Evolutionary conservation across 2,888 invertebrate species (phyloP), one percentile per base, ranked within the genome.

Genomic region (Tridacna gigas): DNA sequence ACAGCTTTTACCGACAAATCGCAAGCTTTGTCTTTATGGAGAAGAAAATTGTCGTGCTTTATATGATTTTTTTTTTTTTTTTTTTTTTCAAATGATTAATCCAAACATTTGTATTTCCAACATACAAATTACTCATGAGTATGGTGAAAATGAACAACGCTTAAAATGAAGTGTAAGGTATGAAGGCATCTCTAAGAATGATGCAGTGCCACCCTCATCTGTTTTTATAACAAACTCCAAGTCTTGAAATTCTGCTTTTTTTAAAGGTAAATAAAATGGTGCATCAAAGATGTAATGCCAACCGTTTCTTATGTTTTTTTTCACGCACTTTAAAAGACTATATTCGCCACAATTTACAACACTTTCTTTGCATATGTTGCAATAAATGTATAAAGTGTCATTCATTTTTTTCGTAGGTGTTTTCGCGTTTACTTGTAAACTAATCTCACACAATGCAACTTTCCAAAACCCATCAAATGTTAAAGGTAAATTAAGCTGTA

Each of bases 401-500:
- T 63, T 15, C n/a, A 37, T 2, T 20, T 45, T 22, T 74, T 79
- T 84, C 22, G 11, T 28, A n/a, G 15, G 51, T 48, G 13, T 11
- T 76, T 76, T 84, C 4, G 63, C 11, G 25, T 84, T 48, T 25
- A 11, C 37, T 71, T 67, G 28, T 15, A 78, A 18, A 74, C 48
- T 56, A 22, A 86, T 61, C 73, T 85, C 82, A 25, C 65, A 67
- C 20, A 85, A 74, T 60, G 82, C 77, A 20, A 85, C 82, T 75
- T 80, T 82, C 85, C 85, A 85, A 66, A 74, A 71, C 5, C 80
- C 82, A 80, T 82, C 76, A 65, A 82, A 82, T n/a, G n/a, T n/a
- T n/a, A n/a, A n/a, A n/a, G n/a, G n/a, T n/a, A n/a, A n/a, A n/a
- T n/a, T n/a, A n/a, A n/a, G n/a, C n/a, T n/a, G n/a, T n/a, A n/a